phyloP scores from a whole-genome alignment of 1,140 invertebrate species.

The Leptinotarsa lineolata region DNA sequence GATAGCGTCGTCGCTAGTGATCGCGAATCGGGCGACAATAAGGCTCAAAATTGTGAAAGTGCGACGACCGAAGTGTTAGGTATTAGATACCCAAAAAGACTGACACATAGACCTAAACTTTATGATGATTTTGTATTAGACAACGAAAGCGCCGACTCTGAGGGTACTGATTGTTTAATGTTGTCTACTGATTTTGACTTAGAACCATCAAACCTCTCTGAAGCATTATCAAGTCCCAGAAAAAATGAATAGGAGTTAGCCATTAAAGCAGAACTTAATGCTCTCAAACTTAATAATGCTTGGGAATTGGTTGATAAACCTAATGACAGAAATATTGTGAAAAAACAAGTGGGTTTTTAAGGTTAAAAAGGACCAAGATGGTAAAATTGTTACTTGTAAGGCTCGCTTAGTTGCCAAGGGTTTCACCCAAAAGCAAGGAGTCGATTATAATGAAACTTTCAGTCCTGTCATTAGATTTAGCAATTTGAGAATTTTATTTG shows the following conservation, averaged over 20 bases:
- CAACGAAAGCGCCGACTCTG: constrained; percentile 6
- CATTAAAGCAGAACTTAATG: constrained; percentile 45
- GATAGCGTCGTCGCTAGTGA: constrained; percentile 15
- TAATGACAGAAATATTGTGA: constrained; percentile 43
- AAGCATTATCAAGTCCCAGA: constrained; percentile 29
- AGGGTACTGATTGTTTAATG: constrained; percentile 22
- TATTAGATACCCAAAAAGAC: constrained; percentile 11
- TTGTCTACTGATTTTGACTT: constrained; percentile 24
- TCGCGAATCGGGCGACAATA: not conserved
- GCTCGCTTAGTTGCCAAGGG: constrained; percentile 55
- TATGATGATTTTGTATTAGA: constrained; percentile 15
- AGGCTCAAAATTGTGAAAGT: not conserved
- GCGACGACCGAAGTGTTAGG: not conserved
- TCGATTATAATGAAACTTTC: constrained; percentile 54
- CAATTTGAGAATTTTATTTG: constrained; percentile 35
- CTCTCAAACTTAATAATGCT: constrained; percentile 51
- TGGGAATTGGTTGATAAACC: constrained; percentile 50
- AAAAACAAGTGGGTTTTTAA: constrained; percentile 57
- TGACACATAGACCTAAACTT: constrained; percentile 4
- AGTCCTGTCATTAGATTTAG: constrained; percentile 51
- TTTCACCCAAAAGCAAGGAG: constrained; percentile 52
- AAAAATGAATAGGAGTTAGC: constrained; percentile 38
- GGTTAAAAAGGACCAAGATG: constrained; percentile 47
- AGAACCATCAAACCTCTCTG: constrained; percentile 30
- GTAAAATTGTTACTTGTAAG: constrained; percentile 45